Evolutionary conservation across 2,113 vertebrate species (phyloP).

Genomic region (Hippolais icterina): DNA sequence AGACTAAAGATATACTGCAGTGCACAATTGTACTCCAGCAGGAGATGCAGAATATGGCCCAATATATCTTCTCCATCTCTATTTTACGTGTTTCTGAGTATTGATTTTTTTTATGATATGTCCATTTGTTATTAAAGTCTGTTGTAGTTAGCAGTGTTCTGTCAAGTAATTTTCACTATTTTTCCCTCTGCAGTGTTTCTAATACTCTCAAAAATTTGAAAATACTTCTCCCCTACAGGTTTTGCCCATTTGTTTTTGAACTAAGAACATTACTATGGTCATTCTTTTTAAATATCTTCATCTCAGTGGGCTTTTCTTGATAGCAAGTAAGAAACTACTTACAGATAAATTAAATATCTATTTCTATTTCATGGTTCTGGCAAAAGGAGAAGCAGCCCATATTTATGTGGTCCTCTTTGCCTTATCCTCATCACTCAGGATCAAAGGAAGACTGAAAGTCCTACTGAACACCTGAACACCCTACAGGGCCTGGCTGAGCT

Average conservation of each 20-base stretch:
- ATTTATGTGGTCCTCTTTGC: neutral
- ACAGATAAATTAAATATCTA: neutral
- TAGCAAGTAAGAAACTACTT: neutral
- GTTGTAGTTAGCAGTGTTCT: neutral
- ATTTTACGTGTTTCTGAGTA: conserved; percentile 5
- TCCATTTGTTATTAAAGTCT: conserved; percentile 41
- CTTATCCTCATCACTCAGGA: neutral
- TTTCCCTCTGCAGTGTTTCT: neutral
- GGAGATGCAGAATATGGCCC: neutral
- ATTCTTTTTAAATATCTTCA: neutral
- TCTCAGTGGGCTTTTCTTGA: neutral
- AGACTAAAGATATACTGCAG: neutral
- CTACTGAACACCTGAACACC: neutral
- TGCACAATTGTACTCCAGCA: neutral
- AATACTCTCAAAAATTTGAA: neutral
- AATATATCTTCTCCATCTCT: conserved; percentile 44
- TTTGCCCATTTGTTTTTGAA: conserved; percentile 4
- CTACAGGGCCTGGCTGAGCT: neutral
- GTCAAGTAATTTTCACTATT: neutral
- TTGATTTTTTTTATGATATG: conserved; percentile 31
- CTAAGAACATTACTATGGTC: neutral
- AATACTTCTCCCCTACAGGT: neutral
- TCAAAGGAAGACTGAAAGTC: neutral
- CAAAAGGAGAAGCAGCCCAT: neutral
- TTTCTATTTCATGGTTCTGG: neutral